Evolutionary conservation across 1,140 invertebrate genomes (phyloP), one percentile per base, ranked within the genome.

Genomic region (Drosophila sp.): DNA sequence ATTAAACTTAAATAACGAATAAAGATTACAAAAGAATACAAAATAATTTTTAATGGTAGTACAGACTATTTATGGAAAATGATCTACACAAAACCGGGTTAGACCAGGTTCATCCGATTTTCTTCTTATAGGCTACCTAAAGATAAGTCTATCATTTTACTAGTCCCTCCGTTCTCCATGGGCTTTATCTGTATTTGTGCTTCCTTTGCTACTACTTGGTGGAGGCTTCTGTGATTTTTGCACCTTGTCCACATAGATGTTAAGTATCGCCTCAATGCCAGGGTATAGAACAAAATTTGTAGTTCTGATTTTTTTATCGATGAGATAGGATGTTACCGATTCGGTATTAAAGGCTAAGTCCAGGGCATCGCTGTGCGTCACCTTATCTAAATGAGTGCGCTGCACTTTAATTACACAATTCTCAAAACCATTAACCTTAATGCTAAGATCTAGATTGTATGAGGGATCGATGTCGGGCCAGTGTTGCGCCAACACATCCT

Each of bases 391-490:
- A 32, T 93, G 92, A 38, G 77, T 66, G 27, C 93, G 91, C 1
- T 93, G 89, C 23, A 95, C 89, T 76, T 93, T 94, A 6, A 95
- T 76, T 10, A 86, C 90, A 29, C 92, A 85, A 50, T 93, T 90
- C 75, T 94, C 93, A 25, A 89, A 76, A 6, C 93, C 93, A 83
- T 95, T 95, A 1, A 95, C 75, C 93, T 95, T 94, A 76, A 95
- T 94, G 61, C 93, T 91, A 35, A 97, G 92, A 81, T 95, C 94
- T 50, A 97, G 91, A 67, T 94, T 92, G 91, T 95, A 98, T 71
- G 96, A 90, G 25, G 93, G 90, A 92, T 98, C 97, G 11, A 98
- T 93, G 77, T 94, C 90, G 1, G 98, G 98, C 97, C 97, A 98
- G 3, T 84, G 93, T 92, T 97, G 96, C 60, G 95, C 92, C 0